Evolutionary conservation across 2,888 invertebrate genomes (phyloP), one percentile per base, ranked within the genome.

Genomic region (Blastobasis lacticolella): DNA sequence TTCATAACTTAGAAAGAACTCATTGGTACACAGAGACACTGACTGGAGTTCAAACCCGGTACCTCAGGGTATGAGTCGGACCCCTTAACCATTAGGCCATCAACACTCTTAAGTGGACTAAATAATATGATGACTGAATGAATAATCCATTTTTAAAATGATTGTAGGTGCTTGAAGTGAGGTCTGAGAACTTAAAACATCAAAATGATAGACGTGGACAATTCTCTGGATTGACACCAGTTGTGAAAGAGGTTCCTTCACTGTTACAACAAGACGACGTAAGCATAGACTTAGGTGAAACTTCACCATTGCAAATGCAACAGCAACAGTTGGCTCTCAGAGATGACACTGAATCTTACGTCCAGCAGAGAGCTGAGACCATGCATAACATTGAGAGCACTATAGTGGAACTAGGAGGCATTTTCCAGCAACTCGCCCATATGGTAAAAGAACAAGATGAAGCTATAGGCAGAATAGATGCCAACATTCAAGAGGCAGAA

Each of bases 361-460:
- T 98, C 44, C 95, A 96, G 69, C 94, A 94, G 69, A 91, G 99
- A 66, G 97, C 97, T 43, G 97, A 98, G 78, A 97, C 99, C 0
- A 99, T 99, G 98, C 97, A 99, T 80, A 98, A 96, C 76, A 99
- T 99, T 71, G 99, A 99, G 84, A 96, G 97, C 49, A 99, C 99
- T 10, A 99, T 99, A 68, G 97, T 99, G 9, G 99, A 99, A 81
- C 88, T 99, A 47, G 99, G 99, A n/a, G 96, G 97, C 8, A 99
- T 99, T 73, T 99, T 99, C 80, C 96, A 96, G 70, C 98, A 98
- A 80, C 78, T 97, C 61, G 97, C 97, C 5, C 94, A 95, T 71
- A 98, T 99, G 97, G 98, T 99, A 4, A 96, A 97, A 73, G 97
- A 98, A 76, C 98, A 98, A 79, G 99, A 99, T 77, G 99, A 99